Conservation (phyloP, 2,888 invertebrate species). For the Odontocolon sp. region DNA sequence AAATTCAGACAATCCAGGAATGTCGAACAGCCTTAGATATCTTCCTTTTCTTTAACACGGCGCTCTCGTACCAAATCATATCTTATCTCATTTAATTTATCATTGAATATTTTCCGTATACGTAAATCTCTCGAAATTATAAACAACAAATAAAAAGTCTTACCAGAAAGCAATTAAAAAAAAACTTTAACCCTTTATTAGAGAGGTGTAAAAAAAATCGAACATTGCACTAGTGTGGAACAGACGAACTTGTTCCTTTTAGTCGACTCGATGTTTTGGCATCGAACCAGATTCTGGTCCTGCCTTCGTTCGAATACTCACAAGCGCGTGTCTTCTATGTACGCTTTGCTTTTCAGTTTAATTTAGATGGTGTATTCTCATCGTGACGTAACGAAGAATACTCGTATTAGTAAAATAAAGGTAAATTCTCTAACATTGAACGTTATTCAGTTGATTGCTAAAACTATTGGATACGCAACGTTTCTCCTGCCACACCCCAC, state of each 20-base stretch:
- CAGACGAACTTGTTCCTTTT: too few species aligned
- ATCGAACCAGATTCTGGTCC: slow-evolving; percentile 47
- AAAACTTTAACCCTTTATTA: too few species aligned
- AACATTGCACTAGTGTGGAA: too few species aligned
- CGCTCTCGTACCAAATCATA: too few species aligned
- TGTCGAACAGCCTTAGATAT: slow-evolving; percentile 1
- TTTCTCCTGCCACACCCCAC: slow-evolving; percentile 28
- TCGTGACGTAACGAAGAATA: slow-evolving; percentile 50
- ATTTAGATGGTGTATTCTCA: slow-evolving; percentile 47
- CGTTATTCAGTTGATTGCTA: slow-evolving; percentile 50
- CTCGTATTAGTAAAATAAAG: background rate
- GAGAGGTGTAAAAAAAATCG: too few species aligned
- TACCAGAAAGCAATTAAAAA: too few species aligned
- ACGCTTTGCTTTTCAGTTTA: slow-evolving; percentile 46
- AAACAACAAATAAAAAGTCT: too few species aligned
- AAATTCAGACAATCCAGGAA: slow-evolving; percentile 21
- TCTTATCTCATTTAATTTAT: too few species aligned
- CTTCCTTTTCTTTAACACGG: too few species aligned
- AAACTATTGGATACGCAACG: slow-evolving; percentile 40
- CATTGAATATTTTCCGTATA: too few species aligned
- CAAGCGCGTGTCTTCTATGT: slow-evolving; percentile 6
- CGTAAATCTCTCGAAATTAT: too few species aligned
- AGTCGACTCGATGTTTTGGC: slow-evolving; percentile 53
- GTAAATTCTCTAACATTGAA: background rate
- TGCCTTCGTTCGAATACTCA: background rate